Evolutionary conservation across 1,140 invertebrate genomes (phyloP), one percentile per base, ranked within the genome.

Genomic region (Drosophila bipectinata): DNA sequence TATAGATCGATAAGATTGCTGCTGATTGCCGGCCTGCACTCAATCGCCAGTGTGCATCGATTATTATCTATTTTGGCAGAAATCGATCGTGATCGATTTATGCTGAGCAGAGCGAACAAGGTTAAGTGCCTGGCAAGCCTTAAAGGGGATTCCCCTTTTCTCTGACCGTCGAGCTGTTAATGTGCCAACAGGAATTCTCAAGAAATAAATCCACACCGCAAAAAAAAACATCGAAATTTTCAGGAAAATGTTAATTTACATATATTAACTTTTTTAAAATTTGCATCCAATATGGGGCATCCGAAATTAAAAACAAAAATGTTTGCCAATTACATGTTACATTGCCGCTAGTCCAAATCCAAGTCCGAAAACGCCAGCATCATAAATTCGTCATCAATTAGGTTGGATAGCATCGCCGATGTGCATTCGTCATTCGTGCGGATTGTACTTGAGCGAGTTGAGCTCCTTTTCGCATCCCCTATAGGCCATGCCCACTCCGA

Each of bases 401-500:
- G 12, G 6, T 18, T 18, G 14, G 14, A 15, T 14, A 7, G 15
- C 41, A 44, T 14, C 39, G 39, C n/a, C 12, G 14, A 41, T 41
- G 12, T n/a, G 39, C 2, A 12, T 6, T 41, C 10, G 6, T 44
- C 52, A 58, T 34, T 54, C 54, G n/a, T 10, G 15, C 9, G 34
- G 61, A 9, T 48, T 55, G 10, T 61, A 77, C 12, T 71, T 71
- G 26, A 68, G 12, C 0, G 41, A 32, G 26, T 95, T 95, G 44
- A 96, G 79, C 47, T 94, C 93, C 81, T 94, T 93, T 92, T 96
- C 94, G 91, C 96, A 97, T 90, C 95, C 95, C 45, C 94, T 93
- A 92, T 96, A 96, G 71, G 96, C 96, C 90, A 96, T 93, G 55
- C 96, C 96, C 77, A 96, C 91, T 18, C 96, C 96, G 85, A 96